phyloP scores from a whole-genome alignment of 2,888 invertebrate species.

The Cheilosia vulpina region DNA sequence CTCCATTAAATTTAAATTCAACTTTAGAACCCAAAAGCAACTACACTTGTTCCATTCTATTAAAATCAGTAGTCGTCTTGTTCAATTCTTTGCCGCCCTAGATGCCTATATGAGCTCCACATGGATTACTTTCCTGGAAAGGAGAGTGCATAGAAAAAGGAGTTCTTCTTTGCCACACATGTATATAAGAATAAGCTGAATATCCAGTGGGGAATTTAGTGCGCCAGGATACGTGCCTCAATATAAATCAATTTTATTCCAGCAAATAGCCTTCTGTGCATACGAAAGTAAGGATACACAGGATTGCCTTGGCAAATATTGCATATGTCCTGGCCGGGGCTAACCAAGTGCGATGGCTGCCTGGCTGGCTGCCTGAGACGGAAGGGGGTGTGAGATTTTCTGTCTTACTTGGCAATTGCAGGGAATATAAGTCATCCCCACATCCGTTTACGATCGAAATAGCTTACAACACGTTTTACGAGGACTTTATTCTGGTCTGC shows the following conservation, averaged over 20 bases:
- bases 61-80: conserved; percentile 56
- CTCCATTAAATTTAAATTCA: conserved; percentile 34
- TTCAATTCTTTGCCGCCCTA: conserved; percentile 4
- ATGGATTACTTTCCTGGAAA: conserved; percentile 45
- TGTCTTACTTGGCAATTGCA: conserved; percentile 75
- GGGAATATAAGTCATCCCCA: conserved; percentile 73
- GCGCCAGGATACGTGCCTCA: conserved; percentile 70
- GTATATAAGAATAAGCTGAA: conserved; percentile 30
- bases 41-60: conserved; percentile 38
- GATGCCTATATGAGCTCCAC: conserved; percentile 35
- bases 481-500: conserved; percentile 51
- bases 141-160: conserved; percentile 7
- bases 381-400: conserved; percentile 73
- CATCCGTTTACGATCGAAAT: conserved; percentile 75
- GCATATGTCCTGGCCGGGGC: conserved; percentile 56
- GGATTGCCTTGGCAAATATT: conserved; percentile 72
- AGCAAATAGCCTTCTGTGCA: conserved; percentile 71
- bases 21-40: conserved; percentile 15
- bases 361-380: conserved; percentile 36
- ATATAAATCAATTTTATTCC: conserved; percentile 75
- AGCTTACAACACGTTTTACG: conserved; percentile 76
- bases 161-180: background rate
- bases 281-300: conserved; percentile 69
- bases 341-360: conserved; percentile 40
- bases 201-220: conserved; percentile 55